Base-by-base conservation (phyloP, 2,113 vertebrate species). In the Calyptommatus sinebrachiatus region DNA sequence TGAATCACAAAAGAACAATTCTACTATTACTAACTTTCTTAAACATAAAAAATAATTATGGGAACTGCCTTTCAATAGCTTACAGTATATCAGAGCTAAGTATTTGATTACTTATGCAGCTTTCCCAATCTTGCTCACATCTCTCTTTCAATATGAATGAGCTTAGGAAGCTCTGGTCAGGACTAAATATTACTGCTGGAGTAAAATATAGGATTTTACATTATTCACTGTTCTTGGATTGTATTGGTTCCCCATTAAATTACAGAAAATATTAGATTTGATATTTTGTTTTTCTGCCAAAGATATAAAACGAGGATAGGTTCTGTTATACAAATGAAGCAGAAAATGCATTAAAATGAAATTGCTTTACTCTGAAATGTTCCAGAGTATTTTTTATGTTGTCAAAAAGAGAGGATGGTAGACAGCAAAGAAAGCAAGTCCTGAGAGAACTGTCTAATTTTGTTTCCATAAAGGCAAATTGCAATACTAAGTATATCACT, bases 181-280 rank as follows among this genome's bases (percentile, higher is more conserved):
- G 61, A 61, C 67, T 71, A 82, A 71, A 65, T 76, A 82, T 82
- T 71, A 76, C 67, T n/a, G 50, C 24, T 70, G 68, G 57, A 71
- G 41, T 82, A 63, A 82, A 65, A 76, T 82, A 77, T 71, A 82
- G 80, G 61, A 82, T 82, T 82, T 82, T 73, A 71, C 73, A 82
- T 82, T 82, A 53, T 76, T 82, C 74, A 76, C 80, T 82, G 73
- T 48, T 67, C 57, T 65, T 76, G 80, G 73, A 65, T 82, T 82
- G 73, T 70, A 82, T 76, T 76, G 66, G 28, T 63, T 76, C 73
- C 45, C 73, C 60, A 77, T 65, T 82, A 76, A 77, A 82, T 76
- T 77, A 65, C 67, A 71, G 45, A 76, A 71, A 66, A 82, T 28
- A 82, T 82, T 65, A 82, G 80, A 65, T 29, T 71, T 65, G 66